phyloP scores from a whole-genome alignment of 2,797 vertebrate genomes.

The Scleropages formosus region DNA sequence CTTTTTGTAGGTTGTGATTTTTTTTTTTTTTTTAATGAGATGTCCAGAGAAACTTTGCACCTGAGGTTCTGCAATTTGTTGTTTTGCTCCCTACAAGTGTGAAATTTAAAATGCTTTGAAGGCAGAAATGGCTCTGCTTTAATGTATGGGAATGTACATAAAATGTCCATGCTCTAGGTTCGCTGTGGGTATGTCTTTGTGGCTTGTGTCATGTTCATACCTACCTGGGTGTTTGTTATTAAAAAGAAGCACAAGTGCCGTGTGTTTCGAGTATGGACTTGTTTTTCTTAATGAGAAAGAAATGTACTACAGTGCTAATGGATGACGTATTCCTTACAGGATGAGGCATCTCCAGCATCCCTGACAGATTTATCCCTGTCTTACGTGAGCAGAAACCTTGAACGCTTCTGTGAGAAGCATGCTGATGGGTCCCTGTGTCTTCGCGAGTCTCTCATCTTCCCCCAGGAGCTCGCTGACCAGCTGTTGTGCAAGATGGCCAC shows the following conservation, averaged over 20 bases:
- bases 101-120: too few species aligned
- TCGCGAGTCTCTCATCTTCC: conserved; percentile 90
- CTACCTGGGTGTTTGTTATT: neutral
- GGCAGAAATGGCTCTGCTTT: too few species aligned
- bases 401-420: conserved; percentile 87
- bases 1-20: too few species aligned
- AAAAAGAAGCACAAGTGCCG: neutral
- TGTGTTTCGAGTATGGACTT: neutral
- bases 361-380: conserved; percentile 91
- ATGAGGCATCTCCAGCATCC: conserved; percentile 86
- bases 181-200: neutral
- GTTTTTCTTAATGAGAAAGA: neutral
- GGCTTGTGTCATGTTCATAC: neutral
- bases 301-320: neutral
- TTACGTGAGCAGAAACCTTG: conserved; percentile 86
- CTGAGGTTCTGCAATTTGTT: too few species aligned
- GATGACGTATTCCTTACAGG: conserved; percentile 61
- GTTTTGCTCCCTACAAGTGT: too few species aligned
- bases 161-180: neutral
- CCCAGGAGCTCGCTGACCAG: conserved; percentile 94
- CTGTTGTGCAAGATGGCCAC: conserved; percentile 91
- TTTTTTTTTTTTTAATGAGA: too few species aligned
- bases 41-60: too few species aligned
- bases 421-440: conserved; percentile 89
- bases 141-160: neutral